These are phyloP conservation scores for Sesamia inferens DNA, from an alignment of 2,888 invertebrate species.

Conservation along the genomic window DNA sequence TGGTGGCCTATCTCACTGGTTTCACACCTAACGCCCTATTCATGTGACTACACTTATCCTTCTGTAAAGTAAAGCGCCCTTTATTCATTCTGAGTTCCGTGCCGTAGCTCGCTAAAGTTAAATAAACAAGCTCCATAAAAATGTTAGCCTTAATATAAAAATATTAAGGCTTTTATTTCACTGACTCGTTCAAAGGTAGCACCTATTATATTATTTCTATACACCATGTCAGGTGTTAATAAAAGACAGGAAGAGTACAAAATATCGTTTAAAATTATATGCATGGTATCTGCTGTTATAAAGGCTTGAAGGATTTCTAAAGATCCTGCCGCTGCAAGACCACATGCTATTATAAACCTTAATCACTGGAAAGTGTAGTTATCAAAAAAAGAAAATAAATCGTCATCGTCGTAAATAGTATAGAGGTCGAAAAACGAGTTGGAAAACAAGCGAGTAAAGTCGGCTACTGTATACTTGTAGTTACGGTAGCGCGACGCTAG, in stretches of 20 bases:
- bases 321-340: neutral
- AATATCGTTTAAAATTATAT: neutral
- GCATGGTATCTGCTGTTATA: neutral
- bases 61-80: conserved; percentile 60
- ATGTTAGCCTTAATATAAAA: neutral
- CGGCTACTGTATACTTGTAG: conserved; percentile 60
- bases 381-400: conserved; percentile 27
- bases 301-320: conserved; percentile 4
- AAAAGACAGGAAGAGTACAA: neutral
- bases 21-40: conserved; percentile 78
- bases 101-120: conserved; percentile 1
- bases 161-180: neutral
- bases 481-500: conserved; percentile 64
- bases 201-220: neutral
- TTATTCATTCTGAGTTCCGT: conserved; percentile 32
- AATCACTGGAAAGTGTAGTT: conserved; percentile 13
- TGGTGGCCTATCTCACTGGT: conserved; percentile 72
- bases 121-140: conserved; percentile 5
- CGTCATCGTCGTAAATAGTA: conserved; percentile 34
- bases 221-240: conserved; percentile 8
- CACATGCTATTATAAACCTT: conserved; percentile 15
- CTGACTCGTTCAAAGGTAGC: neutral
- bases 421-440: conserved; percentile 57
- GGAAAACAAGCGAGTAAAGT: conserved; percentile 57
- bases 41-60: conserved; percentile 66